Evolutionary conservation across 2,888 invertebrate genomes (phyloP), one percentile per base, ranked within the genome.

Genomic region (Melieria crassipennis): DNA sequence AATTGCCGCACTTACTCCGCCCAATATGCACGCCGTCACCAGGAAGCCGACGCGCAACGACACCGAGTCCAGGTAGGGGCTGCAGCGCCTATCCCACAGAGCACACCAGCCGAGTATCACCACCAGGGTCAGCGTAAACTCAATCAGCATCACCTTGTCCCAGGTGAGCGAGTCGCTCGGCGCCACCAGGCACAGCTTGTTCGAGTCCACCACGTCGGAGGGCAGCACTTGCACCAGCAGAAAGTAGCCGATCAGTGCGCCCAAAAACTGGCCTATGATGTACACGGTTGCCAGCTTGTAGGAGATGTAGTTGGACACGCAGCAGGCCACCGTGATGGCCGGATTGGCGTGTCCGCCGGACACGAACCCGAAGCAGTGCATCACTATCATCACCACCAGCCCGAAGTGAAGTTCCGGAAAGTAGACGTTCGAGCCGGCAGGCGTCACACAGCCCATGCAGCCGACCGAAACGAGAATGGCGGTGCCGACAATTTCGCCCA

Each of bases 301-400:
- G n/a, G 66, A 48, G 5, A 79, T 79, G 43, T 79, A 72, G 60
- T 78, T 76, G 10, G 78, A 64, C 1, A 76, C 16, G 47, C 63
- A 79, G 56, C 79, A 79, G 5, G 79, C 74, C n/a, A 79, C 71
- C 7, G 79, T 73, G 5, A 79, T 72, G 45, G 78, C 74, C 1
- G 79, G 79, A 75, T 79, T 79, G 7, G 75, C 73, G 67, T 79
- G 79, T 9, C 79, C 79, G 0, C 79, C 79, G 3, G 79, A 79
- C 62, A 79, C 71, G 10, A 76, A 78, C 43, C 79, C 79, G 69
- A 79, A 79, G 6, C 78, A 73, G 42, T 79, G 79, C 78, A 79
- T 75, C 0, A 77, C 69, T 43, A 75, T 64, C 43, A 78, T 74
- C 7, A 73, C 65, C 5, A 73, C 68, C 56, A 79, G 11, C 13